A percentile compares a stretch with the other conserved stretches of the same genome.
Evolutionary conservation across 2,888 invertebrate species (phyloP).

Genomic region (Seira sanloemensis): DNA sequence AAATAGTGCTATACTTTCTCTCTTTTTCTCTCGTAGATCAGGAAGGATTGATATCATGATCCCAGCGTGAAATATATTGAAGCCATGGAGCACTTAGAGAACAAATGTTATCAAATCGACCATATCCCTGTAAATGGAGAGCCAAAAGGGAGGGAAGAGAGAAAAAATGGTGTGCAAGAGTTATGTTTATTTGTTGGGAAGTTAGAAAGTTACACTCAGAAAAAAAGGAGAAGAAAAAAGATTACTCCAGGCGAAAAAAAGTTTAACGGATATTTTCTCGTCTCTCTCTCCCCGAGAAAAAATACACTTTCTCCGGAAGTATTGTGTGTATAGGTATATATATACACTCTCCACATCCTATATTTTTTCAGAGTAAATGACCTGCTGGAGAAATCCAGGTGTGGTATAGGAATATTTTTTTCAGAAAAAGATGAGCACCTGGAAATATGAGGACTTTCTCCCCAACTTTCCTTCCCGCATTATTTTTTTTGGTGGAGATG

Average conservation of each 20-base stretch:
- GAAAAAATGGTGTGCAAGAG: slow-evolving; percentile 15
- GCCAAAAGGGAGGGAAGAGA: neutral
- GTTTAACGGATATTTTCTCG: neutral
- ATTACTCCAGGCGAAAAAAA: slow-evolving; percentile 27
- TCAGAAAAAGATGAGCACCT: neutral
- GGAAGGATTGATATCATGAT: too few relatives aligned
- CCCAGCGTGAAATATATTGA: too few relatives aligned
- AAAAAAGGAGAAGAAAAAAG: slow-evolving; percentile 3
- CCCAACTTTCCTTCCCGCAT: neutral
- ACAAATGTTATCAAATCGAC: slow-evolving; percentile 53
- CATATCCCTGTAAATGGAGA: slow-evolving; percentile 37
- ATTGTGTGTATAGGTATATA: too few relatives aligned
- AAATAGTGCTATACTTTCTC: too few relatives aligned
- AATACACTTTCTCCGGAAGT: neutral
- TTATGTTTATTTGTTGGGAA: slow-evolving; percentile 36
- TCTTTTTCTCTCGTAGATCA: too few relatives aligned
- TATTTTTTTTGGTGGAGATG: too few relatives aligned
- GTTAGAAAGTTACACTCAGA: slow-evolving; percentile 1
- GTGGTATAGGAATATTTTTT: neutral
- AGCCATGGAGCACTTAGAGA: slow-evolving; percentile 34
- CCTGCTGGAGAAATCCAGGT: neutral
- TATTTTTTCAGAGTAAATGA: too few relatives aligned
- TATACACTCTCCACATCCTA: too few relatives aligned
- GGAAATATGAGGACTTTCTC: neutral
- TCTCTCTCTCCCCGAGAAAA: neutral